Percentiles rank a stretch among this genome's conserved stretches.
Evolutionary conservation across 2,797 vertebrate genomes (phyloP).

Genomic region (Acipenser transmontanus): DNA sequence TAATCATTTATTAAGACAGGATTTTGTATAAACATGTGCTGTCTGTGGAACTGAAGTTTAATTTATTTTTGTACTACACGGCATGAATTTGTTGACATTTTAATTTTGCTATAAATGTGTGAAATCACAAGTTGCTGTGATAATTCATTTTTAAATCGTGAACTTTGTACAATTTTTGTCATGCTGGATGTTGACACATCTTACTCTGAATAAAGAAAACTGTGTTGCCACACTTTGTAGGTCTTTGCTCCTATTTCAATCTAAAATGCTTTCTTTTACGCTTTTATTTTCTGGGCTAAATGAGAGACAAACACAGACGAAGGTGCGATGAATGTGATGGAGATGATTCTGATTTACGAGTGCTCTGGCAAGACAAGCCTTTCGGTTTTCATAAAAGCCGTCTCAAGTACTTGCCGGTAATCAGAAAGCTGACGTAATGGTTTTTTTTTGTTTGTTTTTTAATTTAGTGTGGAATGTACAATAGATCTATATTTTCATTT

Average conservation of each 20-base stretch:
- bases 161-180: constrained; percentile 99
- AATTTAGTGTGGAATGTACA: too few relatives aligned
- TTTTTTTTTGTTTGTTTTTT: background rate
- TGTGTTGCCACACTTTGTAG: constrained; percentile 81
- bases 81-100: constrained; percentile 99
- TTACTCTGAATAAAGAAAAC: constrained; percentile 99
- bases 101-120: constrained; percentile 99
- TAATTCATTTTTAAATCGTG: constrained; percentile 99
- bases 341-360: too few relatives aligned
- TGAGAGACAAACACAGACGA: too few relatives aligned
- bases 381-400: too few relatives aligned
- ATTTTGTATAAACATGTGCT: constrained; percentile 99
- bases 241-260: constrained; percentile 20
- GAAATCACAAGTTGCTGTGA: constrained; percentile 99
- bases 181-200: constrained; percentile 99
- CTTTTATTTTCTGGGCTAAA: too few relatives aligned
- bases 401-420: background rate
- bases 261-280: too few relatives aligned
- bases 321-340: too few relatives aligned
- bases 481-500: too few relatives aligned
- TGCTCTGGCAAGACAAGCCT: too few relatives aligned
- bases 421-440: constrained; percentile 1
- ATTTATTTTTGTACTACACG: constrained; percentile 99
- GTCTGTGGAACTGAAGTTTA: constrained; percentile 99
- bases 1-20: constrained; percentile 96